Evolutionary conservation across 2,888 invertebrate species (phyloP).

Genomic region (Ophonus ardosiacus): DNA sequence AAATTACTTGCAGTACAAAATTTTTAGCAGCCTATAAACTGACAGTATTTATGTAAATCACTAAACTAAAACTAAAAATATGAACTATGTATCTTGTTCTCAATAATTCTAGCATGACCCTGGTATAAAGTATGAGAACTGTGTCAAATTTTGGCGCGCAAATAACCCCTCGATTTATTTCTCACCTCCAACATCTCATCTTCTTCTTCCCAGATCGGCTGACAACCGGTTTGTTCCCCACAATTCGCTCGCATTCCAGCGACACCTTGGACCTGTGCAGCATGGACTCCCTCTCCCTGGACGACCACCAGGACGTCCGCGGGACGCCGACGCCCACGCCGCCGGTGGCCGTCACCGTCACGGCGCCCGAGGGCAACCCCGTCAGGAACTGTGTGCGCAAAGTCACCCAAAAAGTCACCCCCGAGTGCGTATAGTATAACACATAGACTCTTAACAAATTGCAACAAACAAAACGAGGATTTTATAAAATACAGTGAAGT

Average conservation of each 20-base stretch:
- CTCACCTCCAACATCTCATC: too few relatives aligned
- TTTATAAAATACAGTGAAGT: constrained; percentile 14
- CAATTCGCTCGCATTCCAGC: constrained; percentile 62
- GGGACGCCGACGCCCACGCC: constrained; percentile 33
- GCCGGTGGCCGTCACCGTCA: constrained; percentile 58
- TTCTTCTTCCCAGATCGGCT: constrained; percentile 43
- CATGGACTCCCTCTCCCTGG: constrained; percentile 61
- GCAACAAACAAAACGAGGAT: not conserved
- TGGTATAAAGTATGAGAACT: too few relatives aligned
- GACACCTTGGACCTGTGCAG: constrained; percentile 62
- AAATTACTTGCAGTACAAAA: too few relatives aligned
- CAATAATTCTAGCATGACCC: too few relatives aligned
- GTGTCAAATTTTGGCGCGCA: too few relatives aligned
- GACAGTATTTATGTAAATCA: too few relatives aligned
- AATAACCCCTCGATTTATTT: too few relatives aligned
- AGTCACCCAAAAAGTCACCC: constrained; percentile 58
- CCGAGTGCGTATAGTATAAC: constrained; percentile 58
- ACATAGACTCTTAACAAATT: not conserved
- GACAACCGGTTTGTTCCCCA: constrained; percentile 59
- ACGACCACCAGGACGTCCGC: constrained; percentile 54
- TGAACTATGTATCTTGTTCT: too few relatives aligned
- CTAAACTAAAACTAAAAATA: too few relatives aligned
- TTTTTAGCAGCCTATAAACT: too few relatives aligned
- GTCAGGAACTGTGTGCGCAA: constrained; percentile 56
- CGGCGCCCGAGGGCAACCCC: constrained; percentile 53